Conservation (phyloP, 2,113 vertebrate genomes). For the Xiphias gladius region DNA sequence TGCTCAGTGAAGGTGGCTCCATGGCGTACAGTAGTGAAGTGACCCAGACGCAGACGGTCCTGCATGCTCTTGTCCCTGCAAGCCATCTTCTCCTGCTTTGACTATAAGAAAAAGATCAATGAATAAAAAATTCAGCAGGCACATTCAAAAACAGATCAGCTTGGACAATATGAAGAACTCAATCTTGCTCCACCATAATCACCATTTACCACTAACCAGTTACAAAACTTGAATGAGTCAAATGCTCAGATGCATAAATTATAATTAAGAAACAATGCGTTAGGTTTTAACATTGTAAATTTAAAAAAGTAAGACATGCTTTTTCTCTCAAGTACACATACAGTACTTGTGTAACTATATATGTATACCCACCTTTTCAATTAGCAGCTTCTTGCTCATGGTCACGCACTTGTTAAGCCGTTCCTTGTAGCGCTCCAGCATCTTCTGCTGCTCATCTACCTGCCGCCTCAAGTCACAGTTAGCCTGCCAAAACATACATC, state of each 20-base stretch:
- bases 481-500: conserved; percentile 80
- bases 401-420: conserved; percentile 96
- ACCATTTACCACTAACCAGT: neutral
- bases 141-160: neutral
- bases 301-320: neutral
- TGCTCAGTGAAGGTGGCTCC: conserved; percentile 97
- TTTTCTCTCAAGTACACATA: neutral
- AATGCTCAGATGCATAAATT: neutral
- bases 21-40: conserved; percentile 95
- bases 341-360: neutral
- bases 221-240: neutral
- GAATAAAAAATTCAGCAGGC: neutral
- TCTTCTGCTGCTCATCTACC: conserved; percentile 96
- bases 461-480: conserved; percentile 96
- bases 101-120: conserved; percentile 77
- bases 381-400: conserved; percentile 97
- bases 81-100: conserved; percentile 96
- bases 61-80: conserved; percentile 98
- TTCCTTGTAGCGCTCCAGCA: conserved; percentile 96
- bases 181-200: conserved; percentile 1
- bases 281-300: neutral
- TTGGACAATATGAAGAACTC: neutral
- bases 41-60: conserved; percentile 93
- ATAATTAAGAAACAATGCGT: neutral
- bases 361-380: conserved; percentile 90